phyloP scores from a whole-genome alignment of 2,888 invertebrate species.

The Ectemnius cavifrons region DNA sequence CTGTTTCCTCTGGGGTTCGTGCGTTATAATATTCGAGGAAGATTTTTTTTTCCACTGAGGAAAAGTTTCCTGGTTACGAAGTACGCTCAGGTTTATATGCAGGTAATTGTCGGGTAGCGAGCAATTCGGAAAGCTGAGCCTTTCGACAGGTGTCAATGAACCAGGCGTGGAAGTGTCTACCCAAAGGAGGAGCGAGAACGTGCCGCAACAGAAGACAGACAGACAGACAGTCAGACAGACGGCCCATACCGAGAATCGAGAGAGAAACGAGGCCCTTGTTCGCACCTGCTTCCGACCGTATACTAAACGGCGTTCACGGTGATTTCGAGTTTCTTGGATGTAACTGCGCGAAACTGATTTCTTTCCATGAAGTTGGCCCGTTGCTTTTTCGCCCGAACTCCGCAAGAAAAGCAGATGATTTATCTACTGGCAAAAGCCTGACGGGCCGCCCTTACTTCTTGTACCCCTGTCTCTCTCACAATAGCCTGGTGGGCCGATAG shows the following conservation, averaged over 20 bases:
- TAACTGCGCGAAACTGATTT: conserved; percentile 45
- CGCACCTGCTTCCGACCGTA: conserved; percentile 56
- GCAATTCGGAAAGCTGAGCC: conserved; percentile 65
- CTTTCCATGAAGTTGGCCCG: conserved; percentile 15
- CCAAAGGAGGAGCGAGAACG: conserved; percentile 59
- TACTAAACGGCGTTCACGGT: conserved; percentile 51
- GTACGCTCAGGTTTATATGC: conserved; percentile 51
- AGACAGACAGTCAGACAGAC: conserved; percentile 13
- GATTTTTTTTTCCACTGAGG: too few species aligned
- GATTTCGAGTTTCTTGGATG: conserved; percentile 56
- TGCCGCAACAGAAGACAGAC: conserved; percentile 21
- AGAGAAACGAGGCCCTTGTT: conserved; percentile 41
- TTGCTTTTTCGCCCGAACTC: neutral
- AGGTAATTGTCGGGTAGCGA: conserved; percentile 61
- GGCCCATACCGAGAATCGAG: conserved; percentile 12
- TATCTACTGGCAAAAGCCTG: too few species aligned
- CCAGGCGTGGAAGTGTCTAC: conserved; percentile 61
- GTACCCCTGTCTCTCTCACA: too few species aligned
- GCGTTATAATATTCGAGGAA: too few species aligned
- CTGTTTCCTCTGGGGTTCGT: too few species aligned
- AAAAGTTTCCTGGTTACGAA: too few species aligned
- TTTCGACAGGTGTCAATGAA: conserved; percentile 75
- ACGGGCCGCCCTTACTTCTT: too few species aligned
- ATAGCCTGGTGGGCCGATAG: too few species aligned
- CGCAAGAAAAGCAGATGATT: conserved; percentile 6